Percentiles rank a stretch among this genome's conserved stretches.
Evolutionary conservation across 2,888 invertebrate species (phyloP).

Genomic region (Parapristionchus giblindavisi): DNA sequence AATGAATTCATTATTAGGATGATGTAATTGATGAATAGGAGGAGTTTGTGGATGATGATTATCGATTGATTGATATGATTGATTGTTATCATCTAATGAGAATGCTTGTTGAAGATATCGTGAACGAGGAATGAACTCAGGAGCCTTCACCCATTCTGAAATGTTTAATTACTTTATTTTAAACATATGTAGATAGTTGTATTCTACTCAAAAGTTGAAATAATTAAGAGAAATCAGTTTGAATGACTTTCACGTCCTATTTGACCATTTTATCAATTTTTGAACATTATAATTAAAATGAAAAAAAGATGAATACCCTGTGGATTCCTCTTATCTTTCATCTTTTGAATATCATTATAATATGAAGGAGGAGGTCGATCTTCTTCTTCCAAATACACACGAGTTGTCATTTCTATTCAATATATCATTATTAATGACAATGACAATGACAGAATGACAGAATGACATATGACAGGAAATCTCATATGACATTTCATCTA

Average conservation of each 20-base stretch:
- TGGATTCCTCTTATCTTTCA: conserved; percentile 40
- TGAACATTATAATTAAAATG: neutral
- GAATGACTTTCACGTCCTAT: neutral
- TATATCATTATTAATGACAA: neutral
- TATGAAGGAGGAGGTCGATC: conserved; percentile 62
- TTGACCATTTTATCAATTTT: too few species aligned
- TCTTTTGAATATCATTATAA: conserved; percentile 43
- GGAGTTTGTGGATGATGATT: neutral
- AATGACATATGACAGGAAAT: neutral
- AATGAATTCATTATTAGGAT: too few species aligned
- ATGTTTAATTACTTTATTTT: neutral
- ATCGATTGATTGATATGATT: neutral
- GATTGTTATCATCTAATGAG: conserved; percentile 8
- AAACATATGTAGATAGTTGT: too few species aligned
- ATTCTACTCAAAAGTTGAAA: too few species aligned
- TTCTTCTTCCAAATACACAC: conserved; percentile 57
- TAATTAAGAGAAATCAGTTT: too few species aligned
- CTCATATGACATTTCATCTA: too few species aligned
- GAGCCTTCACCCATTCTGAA: conserved; percentile 61
- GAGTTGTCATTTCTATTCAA: conserved; percentile 18
- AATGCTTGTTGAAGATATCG: conserved; percentile 47
- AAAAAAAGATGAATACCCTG: conserved; percentile 21
- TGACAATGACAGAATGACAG: neutral
- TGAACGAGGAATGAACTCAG: conserved; percentile 57
- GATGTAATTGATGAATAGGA: too few species aligned